Base-by-base conservation (phyloP, 1,140 invertebrate genomes). In the Maniola jurtina region DNA sequence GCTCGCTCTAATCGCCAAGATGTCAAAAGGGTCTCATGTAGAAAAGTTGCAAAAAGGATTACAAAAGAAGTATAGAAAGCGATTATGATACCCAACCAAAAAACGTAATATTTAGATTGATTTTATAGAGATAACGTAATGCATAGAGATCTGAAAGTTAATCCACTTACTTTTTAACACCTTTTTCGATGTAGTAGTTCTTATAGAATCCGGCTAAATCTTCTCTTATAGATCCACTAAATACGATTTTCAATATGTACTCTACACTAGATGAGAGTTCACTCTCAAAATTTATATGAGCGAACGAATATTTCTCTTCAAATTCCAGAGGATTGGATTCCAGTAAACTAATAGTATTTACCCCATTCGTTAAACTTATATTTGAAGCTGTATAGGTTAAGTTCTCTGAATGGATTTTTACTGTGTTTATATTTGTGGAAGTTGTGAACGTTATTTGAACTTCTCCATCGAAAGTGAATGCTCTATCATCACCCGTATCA, bases 151-250 rank as follows among this genome's bases (percentile, higher is more conserved):
- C 25, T 25, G 4, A 25, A 25, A 25, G 25, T 9, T 35, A 55
- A 25, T 55, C 0, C 15, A 88, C 84, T 89, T 79, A 89, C 89
- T 91, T 91, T 62, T 82, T 89, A 14, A 84, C 79, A 10, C 85
- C 86, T 45, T 81, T 79, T 47, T 93, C 86, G 8, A 87, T 84
- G 73, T 97, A 98, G 38, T 90, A 94, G 80, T 95, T 96, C 59
- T 93, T 93, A 77, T 98, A 98, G 83, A 98, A 97, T 52, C 97
- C 97, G 54, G 92, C 91, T 80, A 95, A 91, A 64, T 94, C 93
- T 11, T 91, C 81, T 66, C 92, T 90, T 64, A 94, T 90, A 0
- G 77, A 70, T 55, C 94, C 93, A 2, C 58, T 86, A 60, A 93
- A 95, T 0, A 64, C 48, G 50, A 94, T 92, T 8, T 82, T 81